phyloP scores from a whole-genome alignment of 2,797 vertebrate genomes.

The Crocidura indochinensis region DNA sequence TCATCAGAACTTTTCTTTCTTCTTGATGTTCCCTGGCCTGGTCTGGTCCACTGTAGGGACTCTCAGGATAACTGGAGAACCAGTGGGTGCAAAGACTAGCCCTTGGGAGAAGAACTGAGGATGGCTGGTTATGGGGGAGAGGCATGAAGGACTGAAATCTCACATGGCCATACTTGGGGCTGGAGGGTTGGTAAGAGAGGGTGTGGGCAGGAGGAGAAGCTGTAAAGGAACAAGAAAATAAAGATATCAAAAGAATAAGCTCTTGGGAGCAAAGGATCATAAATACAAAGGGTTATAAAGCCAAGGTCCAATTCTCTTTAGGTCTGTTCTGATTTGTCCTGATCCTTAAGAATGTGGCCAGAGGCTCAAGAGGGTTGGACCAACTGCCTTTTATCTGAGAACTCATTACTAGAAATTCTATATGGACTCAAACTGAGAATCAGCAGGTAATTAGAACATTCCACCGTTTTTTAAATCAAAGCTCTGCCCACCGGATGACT shows the following conservation, averaged over 20 bases:
- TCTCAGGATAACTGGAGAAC: not conserved
- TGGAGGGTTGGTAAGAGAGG: not conserved
- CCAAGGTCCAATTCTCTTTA: not conserved
- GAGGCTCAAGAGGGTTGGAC: not conserved
- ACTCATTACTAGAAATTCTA: not conserved
- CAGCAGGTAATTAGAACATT: conserved; percentile 27
- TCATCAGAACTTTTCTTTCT: not conserved
- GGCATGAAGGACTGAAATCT: not conserved
- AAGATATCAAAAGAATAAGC: not conserved
- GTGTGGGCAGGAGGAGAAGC: not conserved
- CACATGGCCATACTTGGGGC: not conserved
- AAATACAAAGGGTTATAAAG: not conserved
- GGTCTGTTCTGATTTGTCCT: not conserved
- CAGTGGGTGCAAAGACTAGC: not conserved
- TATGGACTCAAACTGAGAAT: not conserved
- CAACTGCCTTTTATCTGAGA: not conserved
- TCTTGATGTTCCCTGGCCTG: not conserved
- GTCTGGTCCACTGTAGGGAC: not conserved
- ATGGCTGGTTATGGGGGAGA: not conserved
- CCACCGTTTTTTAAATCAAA: conserved; percentile 50
- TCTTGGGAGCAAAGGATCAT: not conserved
- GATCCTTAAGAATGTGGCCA: not conserved
- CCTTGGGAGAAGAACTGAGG: not conserved
- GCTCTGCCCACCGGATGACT: not conserved
- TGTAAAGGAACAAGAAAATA: not conserved